Percentiles rank a stretch among this genome's conserved stretches.
Conservation (phyloP, 2,113 vertebrate species). For the Trichechus manatus region DNA sequence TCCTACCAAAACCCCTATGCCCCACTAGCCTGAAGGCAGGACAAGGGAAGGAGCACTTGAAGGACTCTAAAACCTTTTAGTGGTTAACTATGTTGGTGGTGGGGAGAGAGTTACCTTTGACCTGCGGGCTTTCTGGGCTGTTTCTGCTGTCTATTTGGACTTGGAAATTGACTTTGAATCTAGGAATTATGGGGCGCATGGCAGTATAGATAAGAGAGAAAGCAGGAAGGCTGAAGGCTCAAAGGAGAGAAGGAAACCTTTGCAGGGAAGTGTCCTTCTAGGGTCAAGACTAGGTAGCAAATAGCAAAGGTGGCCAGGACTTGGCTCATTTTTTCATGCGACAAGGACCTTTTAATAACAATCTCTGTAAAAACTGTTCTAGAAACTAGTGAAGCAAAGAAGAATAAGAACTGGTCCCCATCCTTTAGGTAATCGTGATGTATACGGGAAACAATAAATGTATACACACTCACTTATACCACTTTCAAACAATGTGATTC, state of each 20-base stretch:
- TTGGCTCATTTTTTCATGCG: background rate
- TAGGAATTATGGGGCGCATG: background rate
- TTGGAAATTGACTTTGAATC: background rate
- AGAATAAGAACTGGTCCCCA: background rate
- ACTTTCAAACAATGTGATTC: background rate
- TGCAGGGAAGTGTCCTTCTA: fast-evolving
- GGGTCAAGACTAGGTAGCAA: background rate
- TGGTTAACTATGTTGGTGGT: background rate
- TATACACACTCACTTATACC: no score
- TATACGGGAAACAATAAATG: background rate
- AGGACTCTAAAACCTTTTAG: background rate
- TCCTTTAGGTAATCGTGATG: background rate
- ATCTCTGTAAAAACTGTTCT: background rate
- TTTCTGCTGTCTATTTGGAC: background rate
- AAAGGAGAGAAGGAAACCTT: background rate
- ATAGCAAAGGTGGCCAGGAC: background rate
- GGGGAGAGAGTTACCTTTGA: background rate
- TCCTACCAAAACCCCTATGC: background rate
- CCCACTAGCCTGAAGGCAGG: no score
- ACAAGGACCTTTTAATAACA: background rate
- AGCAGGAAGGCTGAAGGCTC: background rate
- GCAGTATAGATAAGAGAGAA: background rate
- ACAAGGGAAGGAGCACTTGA: background rate
- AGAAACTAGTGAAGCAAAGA: background rate
- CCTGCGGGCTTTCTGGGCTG: background rate